A percentile compares a stretch with the other conserved stretches of the same genome.
Evolutionary conservation across 2,113 vertebrate genomes (phyloP).

Genomic region (Chiloscyllium plagiosum): DNA sequence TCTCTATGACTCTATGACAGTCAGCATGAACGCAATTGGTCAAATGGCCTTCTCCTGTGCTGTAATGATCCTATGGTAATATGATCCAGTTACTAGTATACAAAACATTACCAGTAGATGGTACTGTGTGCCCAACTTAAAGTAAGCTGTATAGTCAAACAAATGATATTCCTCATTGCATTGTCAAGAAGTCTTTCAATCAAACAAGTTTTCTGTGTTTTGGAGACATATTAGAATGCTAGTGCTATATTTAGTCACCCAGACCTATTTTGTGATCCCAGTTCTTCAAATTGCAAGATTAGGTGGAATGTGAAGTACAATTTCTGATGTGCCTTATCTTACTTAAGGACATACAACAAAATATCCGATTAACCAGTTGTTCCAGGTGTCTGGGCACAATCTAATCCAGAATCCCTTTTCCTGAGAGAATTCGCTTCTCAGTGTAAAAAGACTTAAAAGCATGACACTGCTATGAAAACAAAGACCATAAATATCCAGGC

Average conservation of each 20-base stretch:
- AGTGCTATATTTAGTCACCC: slow-evolving; percentile 1
- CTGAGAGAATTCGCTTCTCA: background rate
- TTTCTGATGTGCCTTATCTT: background rate
- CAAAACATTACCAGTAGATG: slow-evolving; percentile 49
- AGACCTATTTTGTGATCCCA: background rate
- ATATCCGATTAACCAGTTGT: background rate
- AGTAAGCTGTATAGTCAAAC: background rate
- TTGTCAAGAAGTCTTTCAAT: background rate
- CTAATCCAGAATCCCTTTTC: background rate
- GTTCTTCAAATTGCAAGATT: background rate
- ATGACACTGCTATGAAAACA: background rate
- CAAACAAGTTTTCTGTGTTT: background rate
- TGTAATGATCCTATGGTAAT: too few species aligned
- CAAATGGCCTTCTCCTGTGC: too few species aligned
- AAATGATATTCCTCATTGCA: background rate
- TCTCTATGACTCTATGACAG: too few species aligned
- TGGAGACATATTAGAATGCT: background rate
- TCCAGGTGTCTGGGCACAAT: background rate
- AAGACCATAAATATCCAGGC: background rate
- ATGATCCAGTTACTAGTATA: background rate
- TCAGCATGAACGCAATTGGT: too few species aligned
- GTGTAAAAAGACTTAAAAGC: background rate
- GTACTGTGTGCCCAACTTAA: slow-evolving; percentile 48
- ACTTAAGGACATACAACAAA: background rate
- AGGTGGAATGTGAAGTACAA: background rate